Base-by-base conservation (phyloP, 2,888 invertebrate genomes). In the Epistrophe grossulariae region DNA sequence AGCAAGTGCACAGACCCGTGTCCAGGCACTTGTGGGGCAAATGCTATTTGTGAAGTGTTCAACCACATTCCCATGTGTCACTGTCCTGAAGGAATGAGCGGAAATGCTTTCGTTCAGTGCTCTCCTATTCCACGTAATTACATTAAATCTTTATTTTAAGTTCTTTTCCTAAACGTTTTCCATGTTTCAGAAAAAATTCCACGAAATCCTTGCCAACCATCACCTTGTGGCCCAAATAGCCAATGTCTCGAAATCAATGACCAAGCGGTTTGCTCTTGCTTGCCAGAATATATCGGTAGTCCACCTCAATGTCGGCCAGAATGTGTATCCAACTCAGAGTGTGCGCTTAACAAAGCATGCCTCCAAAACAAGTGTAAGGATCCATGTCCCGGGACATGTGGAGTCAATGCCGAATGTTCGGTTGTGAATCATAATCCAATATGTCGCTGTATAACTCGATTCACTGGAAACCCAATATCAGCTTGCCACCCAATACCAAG, bases 301-400 rank as follows among this genome's bases (percentile, higher is more conserved):
- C 96, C 97, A 50, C 96, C 96, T 77, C 94, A 94, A 64, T 95
- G 96, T 91, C 94, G 95, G 59, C 96, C 96, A 0, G 96, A 96
- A 92, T 97, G 96, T 90, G 93, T 95, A 0, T 93, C 94, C 15
- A 96, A 95, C 90, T 93, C 95, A 0, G 97, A 97, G 89, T 97
- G 97, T 91, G 93, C 94, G 0, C 91, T 94, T 59, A 94, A 94
- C 89, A 93, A 94, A 89, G 95, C 96, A 15, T 97, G 97, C 90
- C 93, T 95, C 15, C 95, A 95, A 89, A 95, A 95, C 89, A 96
- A 95, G 92, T 97, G 97, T 90, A 92, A 94, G 17, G 95, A 96
- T 91, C 96, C 96, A 31, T 97, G 97, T 90, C 94, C 95, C 11
- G 96, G 97, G 66, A 95, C 96, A 45, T 96, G 97, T 90, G 97